Base-by-base conservation (phyloP, 2,113 vertebrate species). In the Artemisiospiza belli region DNA sequence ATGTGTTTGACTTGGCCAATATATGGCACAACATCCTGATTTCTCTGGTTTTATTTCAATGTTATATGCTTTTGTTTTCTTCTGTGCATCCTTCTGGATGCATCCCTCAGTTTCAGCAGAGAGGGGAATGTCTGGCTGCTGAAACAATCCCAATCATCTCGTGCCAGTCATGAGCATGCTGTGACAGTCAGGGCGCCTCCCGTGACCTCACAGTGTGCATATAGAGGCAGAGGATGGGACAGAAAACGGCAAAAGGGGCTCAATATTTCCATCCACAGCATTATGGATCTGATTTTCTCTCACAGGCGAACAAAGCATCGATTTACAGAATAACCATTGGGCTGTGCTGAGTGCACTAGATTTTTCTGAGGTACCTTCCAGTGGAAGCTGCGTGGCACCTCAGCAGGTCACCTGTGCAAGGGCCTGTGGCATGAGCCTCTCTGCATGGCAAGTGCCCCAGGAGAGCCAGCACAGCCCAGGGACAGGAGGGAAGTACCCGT, bases 141-240 rank as follows among this genome's bases (percentile, higher is more conserved):
- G 61, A 83, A 91, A 37, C 37, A 59, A 63, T 73, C 20, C 24
- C 0, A 0, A 15, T 15, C 27, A 27, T 33, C 28, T 49, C 1
- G 0, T n/a, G 35, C 10, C 58, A 39, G 39, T 37, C 0, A 0
- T 23, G 28, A 66, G 25, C 0, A 0, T 20, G 37, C 19, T 66
- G 31, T 58, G 55, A 43, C 1, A 46, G 35, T 22, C 89, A 73
- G 67, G 46, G 46, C 52, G 37, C 7, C 5, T 25, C 5, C 55
- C 1, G 0, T 47, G 55, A 20, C 41, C 46, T 84, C 66, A 55
- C 2, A 0, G 43, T 7, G 33, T 20, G 68, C 46, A 10, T 2
- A 17, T 2, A 41, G 46, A 33, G 46, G 17, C 59, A 87, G 68
- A 91, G 51, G 11, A 43, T 39, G 47, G 57, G 62, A 57, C 28